Conservation (phyloP, 2,797 vertebrate genomes). For the Crypturellus tataupa region DNA sequence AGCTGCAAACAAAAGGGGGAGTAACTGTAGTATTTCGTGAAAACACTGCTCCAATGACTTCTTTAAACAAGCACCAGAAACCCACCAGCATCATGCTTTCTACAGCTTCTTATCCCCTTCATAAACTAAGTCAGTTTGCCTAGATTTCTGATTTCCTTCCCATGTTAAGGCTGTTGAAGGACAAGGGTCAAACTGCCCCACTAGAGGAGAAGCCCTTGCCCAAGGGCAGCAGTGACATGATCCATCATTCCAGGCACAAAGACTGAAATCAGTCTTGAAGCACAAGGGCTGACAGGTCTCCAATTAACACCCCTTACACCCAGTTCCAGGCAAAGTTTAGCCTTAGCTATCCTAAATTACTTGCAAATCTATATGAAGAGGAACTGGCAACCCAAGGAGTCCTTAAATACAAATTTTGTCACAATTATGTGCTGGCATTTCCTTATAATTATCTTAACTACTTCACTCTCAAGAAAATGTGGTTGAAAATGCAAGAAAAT, state of each 20-base stretch:
- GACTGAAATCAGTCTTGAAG: not conserved
- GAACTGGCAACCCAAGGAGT: not conserved
- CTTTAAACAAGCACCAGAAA: not conserved
- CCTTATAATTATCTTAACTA: slow-evolving; percentile 53
- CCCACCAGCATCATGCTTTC: not conserved
- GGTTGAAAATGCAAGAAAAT: slow-evolving; percentile 51
- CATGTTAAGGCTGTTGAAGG: not conserved
- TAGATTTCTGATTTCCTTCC: not conserved
- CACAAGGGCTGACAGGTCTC: not conserved
- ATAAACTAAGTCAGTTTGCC: not conserved
- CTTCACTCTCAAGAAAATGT: slow-evolving; percentile 34
- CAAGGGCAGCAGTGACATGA: not conserved
- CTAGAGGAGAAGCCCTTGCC: not conserved
- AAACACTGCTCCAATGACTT: not conserved
- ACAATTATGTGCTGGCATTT: slow-evolving; percentile 31
- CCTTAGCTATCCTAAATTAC: not conserved
- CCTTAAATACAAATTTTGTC: not conserved
- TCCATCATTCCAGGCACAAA: not conserved
- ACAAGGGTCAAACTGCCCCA: not conserved
- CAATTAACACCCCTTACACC: not conserved
- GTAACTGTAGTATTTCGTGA: not conserved
- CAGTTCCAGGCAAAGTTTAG: not conserved
- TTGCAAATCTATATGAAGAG: not conserved
- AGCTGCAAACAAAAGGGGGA: not conserved
- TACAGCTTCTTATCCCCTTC: not conserved